Evolutionary conservation across 2,797 vertebrate genomes (phyloP), one percentile per base, ranked within the genome.

Genomic region (Paramormyrops hopkinsi): DNA sequence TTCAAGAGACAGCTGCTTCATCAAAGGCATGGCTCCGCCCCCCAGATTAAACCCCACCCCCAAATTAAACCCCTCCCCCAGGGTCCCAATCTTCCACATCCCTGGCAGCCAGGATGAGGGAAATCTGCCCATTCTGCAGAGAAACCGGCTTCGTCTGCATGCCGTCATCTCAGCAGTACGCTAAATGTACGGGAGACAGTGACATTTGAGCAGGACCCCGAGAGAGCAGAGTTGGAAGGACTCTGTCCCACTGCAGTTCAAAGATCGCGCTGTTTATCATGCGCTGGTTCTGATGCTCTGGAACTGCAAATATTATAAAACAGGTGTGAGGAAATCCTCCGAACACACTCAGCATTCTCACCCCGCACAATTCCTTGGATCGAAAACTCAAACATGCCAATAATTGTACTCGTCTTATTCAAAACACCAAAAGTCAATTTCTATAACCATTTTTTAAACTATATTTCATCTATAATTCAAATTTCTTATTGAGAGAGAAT

Each of bases 1-100:
- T 89, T 87, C 73, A 89, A 79, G 62, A 37, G 44, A 46, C 89
- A 89, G 89, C 62, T 89, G 89, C 50, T 87, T 33, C 62, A 46
- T 86, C 54, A 62, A 50, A 86, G 44, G 7, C 62, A 33, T 1
- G 33, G 2, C 33, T 5, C 44, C 44, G 44, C 46, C 50, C 82
- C 82, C 46, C 79, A 22, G 7, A 48, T 25, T 48, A 84, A 84
- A 37, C 85, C 22, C 19, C 25, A 9, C 84, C 84, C 22, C 84
- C 41, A 37, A 0, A 82, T 51, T 22, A 53, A 53, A 86, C 48
- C 29, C 6, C 29, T 17, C 53, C 85, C 46, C 46, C 46, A 37
- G 65, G 11, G 65, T 33, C 8, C 46, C 22, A 12, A 22, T n/a
- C 22, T 7, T 48, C 14, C 88, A 50, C 59, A 69, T 51, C n/a